A percentile compares a stretch with the other conserved stretches of the same genome.
Conservation (phyloP, 2,888 invertebrate genomes). For the Mylabris sibirica region DNA sequence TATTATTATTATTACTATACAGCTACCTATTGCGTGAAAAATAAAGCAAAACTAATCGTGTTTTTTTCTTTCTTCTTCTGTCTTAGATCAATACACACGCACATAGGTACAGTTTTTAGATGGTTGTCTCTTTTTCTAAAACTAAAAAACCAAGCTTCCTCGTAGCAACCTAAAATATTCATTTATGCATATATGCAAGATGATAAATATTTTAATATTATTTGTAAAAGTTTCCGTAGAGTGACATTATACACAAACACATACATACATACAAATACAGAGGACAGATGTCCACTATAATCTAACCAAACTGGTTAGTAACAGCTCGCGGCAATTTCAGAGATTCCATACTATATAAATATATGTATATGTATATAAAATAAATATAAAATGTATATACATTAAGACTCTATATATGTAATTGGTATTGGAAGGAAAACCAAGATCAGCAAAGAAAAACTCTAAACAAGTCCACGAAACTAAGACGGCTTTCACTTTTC, state of each 20-base stretch:
- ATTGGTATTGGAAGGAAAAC: no score
- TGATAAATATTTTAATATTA: conserved; percentile 49
- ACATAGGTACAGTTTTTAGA: neutral
- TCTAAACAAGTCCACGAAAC: no score
- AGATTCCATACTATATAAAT: conserved; percentile 45
- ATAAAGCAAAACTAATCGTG: neutral
- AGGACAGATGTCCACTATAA: conserved; percentile 67
- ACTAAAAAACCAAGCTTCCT: conserved; percentile 38
- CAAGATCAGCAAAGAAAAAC: no score
- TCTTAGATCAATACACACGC: neutral
- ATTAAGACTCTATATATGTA: no score
- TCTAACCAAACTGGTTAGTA: conserved; percentile 71
- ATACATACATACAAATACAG: conserved; percentile 41
- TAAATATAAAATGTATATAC: neutral
- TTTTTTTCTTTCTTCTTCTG: conserved; percentile 7
- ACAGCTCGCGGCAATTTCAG: conserved; percentile 48
- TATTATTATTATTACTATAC: neutral
- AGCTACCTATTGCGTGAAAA: neutral
- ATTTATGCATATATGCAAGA: conserved; percentile 51
- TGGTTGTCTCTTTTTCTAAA: conserved; percentile 27
- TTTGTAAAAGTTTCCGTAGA: conserved; percentile 56
- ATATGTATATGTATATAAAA: conserved; percentile 1
- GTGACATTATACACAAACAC: conserved; percentile 61
- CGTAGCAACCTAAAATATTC: conserved; percentile 47
- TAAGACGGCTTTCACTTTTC: no score